Conservation (phyloP, 2,113 vertebrate species). For the Saguinus midas region DNA sequence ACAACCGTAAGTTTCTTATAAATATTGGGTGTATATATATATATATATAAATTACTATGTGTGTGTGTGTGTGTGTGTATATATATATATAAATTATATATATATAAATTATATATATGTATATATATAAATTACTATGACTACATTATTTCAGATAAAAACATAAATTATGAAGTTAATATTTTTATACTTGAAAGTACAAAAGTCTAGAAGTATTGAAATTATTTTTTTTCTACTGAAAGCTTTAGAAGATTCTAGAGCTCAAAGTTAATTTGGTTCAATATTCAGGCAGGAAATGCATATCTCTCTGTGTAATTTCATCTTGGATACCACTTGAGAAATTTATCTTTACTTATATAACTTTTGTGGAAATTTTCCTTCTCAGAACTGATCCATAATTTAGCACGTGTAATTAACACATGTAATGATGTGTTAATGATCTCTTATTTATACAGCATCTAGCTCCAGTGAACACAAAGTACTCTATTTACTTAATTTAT, state of each 20-base stretch:
- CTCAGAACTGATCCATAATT: slow-evolving; percentile 65
- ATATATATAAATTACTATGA: too few relatives aligned
- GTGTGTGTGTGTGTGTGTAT: too few relatives aligned
- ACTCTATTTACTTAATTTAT: slow-evolving; percentile 69
- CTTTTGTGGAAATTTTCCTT: slow-evolving; percentile 54
- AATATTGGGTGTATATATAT: neutral
- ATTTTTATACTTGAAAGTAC: neutral
- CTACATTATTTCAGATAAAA: neutral
- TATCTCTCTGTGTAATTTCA: slow-evolving; percentile 38
- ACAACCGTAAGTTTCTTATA: neutral
- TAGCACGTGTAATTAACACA: slow-evolving; percentile 69
- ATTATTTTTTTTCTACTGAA: neutral
- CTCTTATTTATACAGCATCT: slow-evolving; percentile 66
- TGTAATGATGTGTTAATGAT: slow-evolving; percentile 71
- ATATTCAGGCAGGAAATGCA: slow-evolving; percentile 22
- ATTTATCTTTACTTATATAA: slow-evolving; percentile 57
- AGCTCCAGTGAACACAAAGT: slow-evolving; percentile 70
- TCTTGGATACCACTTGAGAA: slow-evolving; percentile 52
- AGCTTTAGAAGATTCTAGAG: neutral
- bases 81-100: too few relatives aligned
- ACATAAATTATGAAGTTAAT: neutral
- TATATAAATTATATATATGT: too few relatives aligned
- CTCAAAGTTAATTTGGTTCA: neutral
- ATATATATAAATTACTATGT: too few relatives aligned
- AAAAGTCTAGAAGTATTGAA: neutral